Percentiles rank a stretch among this genome's conserved stretches.
phyloP scores from a whole-genome alignment of 64 coral and sea anemone species.

The Montipora foliosa region DNA sequence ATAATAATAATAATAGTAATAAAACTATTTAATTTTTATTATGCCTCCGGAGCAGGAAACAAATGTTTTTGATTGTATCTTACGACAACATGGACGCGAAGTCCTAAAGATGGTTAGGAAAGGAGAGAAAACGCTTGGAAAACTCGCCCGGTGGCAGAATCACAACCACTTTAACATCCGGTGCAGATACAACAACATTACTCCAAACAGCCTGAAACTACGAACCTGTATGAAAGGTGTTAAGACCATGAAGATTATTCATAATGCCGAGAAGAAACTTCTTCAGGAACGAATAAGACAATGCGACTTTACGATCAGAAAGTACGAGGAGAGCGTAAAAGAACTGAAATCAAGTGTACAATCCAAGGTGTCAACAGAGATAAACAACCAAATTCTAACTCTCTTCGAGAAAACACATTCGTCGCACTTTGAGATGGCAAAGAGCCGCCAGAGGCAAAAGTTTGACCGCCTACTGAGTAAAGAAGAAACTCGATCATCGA shows the following conservation, averaged over 20 bases:
- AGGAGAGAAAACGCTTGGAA: no score
- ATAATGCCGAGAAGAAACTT: slow-evolving; percentile 65
- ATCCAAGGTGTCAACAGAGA: slow-evolving; percentile 32
- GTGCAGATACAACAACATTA: slow-evolving; percentile 47
- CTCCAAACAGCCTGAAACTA: slow-evolving; percentile 61
- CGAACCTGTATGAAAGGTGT: slow-evolving; percentile 57
- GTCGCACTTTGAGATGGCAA: slow-evolving; percentile 52
- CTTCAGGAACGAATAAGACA: slow-evolving; percentile 62
- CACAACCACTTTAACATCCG: slow-evolving; percentile 28
- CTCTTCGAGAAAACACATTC: neutral
- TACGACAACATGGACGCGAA: no score
- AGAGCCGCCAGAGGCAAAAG: neutral
- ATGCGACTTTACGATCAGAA: slow-evolving; percentile 58
- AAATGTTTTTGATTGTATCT: no score
- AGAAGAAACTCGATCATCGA: no score
- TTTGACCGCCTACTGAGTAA: no score
- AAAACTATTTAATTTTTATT: no score
- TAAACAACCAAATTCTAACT: slow-evolving; percentile 36
- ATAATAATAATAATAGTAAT: no score
- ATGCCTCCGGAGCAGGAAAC: no score
- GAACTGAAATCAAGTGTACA: slow-evolving; percentile 2
- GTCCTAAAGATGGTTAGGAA: no score
- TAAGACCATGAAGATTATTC: slow-evolving; percentile 65
- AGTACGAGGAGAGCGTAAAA: slow-evolving; percentile 56
- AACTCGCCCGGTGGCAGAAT: no score